phyloP scores from a whole-genome alignment of 2,888 invertebrate genomes.

The Cephus pygmeus region DNA sequence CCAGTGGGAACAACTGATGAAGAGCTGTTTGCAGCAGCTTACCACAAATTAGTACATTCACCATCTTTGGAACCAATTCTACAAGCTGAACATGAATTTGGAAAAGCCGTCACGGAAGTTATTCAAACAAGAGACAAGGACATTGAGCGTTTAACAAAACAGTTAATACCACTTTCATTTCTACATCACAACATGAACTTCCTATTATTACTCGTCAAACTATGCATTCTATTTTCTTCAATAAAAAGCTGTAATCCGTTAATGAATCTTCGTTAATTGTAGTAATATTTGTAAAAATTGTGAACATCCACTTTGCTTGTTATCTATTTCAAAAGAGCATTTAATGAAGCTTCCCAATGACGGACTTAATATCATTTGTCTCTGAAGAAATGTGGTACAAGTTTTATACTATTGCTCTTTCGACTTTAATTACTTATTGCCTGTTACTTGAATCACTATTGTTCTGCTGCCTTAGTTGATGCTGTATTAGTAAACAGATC shows the following conservation, averaged over 20 bases:
- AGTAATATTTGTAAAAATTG: neutral
- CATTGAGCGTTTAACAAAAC: conserved; percentile 76
- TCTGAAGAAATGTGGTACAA: neutral
- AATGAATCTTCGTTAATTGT: neutral
- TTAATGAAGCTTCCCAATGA: neutral
- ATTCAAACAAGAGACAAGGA: conserved; percentile 79
- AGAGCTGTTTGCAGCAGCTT: conserved; percentile 86
- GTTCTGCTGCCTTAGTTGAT: neutral
- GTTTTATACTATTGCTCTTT: conserved; percentile 2
- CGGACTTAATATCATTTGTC: neutral
- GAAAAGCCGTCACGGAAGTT: conserved; percentile 81
- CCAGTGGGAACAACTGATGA: conserved; percentile 85
- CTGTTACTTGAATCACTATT: conserved; percentile 7
- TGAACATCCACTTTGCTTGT: neutral
- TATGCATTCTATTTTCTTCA: conserved; percentile 40
- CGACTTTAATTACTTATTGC: neutral
- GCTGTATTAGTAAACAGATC: conserved; percentile 12
- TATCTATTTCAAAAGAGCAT: conserved; percentile 11
- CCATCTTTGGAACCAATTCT: conserved; percentile 89
- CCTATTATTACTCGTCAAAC: neutral
- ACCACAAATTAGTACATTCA: conserved; percentile 85
- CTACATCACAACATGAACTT: too few relatives aligned
- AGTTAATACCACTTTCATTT: conserved; percentile 59
- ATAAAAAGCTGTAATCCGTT: neutral
- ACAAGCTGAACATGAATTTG: conserved; percentile 88